A percentile compares a stretch with the other conserved stretches of the same genome.
Conservation (phyloP, 2,888 invertebrate species). For the Hirtodrosophila histrioides region DNA sequence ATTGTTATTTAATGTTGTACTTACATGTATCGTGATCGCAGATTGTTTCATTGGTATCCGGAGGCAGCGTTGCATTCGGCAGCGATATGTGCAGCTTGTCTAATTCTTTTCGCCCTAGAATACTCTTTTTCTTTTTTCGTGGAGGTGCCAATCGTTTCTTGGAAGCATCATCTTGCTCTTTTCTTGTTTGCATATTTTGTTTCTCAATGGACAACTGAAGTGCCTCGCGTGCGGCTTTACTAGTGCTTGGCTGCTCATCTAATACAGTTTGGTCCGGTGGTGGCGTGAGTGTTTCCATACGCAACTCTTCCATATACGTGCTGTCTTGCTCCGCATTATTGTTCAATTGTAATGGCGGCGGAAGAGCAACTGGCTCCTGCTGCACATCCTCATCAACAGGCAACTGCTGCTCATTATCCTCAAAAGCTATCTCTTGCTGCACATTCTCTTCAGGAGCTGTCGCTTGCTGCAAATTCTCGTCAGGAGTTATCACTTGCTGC, state of each 20-base stretch:
- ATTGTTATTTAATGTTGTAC: not conserved
- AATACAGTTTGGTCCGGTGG: not conserved
- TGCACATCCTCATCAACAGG: too few species aligned
- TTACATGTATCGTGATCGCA: constrained; percentile 28
- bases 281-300: constrained; percentile 7
- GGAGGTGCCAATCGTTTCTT: constrained; percentile 57
- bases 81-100: not conserved
- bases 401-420: too few species aligned
- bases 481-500: not conserved
- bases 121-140: not conserved
- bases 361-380: not conserved
- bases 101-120: not conserved
- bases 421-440: too few species aligned
- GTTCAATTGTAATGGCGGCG: not conserved
- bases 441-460: too few species aligned
- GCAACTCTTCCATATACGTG: constrained; percentile 27
- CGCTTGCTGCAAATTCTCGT: not conserved
- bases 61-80: not conserved
- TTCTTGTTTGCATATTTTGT: not conserved
- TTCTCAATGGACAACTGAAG: not conserved
- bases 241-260: constrained; percentile 38
- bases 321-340: not conserved
- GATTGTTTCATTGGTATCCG: not conserved
- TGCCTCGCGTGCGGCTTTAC: constrained; percentile 23
- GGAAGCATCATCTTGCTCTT: constrained; percentile 26